Evolutionary conservation across 2,888 invertebrate species (phyloP).

Genomic region (Amorpha juglandis): DNA sequence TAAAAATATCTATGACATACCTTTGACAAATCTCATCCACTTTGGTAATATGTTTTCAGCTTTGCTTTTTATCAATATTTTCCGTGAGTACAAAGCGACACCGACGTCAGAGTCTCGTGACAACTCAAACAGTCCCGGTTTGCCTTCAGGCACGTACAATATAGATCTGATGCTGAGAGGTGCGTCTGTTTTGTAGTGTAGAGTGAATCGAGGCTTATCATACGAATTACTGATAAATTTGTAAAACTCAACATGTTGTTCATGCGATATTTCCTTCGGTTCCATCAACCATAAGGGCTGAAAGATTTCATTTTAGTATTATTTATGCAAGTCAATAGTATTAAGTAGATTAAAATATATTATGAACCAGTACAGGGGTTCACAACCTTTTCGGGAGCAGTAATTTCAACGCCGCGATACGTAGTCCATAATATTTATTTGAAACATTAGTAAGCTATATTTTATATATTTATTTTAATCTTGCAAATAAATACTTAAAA

Average conservation of each 20-base stretch:
- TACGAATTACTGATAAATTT: slow-evolving; percentile 93
- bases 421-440: no score
- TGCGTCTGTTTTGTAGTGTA: slow-evolving; percentile 97
- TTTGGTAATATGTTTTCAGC: slow-evolving; percentile 96
- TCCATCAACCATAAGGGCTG: slow-evolving; percentile 97
- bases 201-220: slow-evolving; percentile 93
- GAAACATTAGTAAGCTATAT: no score
- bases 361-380: no score
- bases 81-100: slow-evolving; percentile 95
- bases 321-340: no score
- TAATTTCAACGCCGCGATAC: no score
- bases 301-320: slow-evolving; percentile 33
- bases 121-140: slow-evolving; percentile 95
- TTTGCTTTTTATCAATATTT: slow-evolving; percentile 95
- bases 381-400: no score
- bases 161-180: slow-evolving; percentile 96
- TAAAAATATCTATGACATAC: slow-evolving; percentile 57
- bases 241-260: slow-evolving; percentile 97
- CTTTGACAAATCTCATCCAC: slow-evolving; percentile 98
- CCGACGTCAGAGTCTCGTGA: slow-evolving; percentile 93
- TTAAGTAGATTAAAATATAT: no score
- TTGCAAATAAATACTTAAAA: no score
- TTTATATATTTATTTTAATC: no score
- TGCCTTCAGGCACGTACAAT: slow-evolving; percentile 96
- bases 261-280: slow-evolving; percentile 91